These are phyloP conservation scores for Microlaimidae sp. DNA, from an alignment of 2,888 invertebrate genomes.

Conservation along the genomic window DNA sequence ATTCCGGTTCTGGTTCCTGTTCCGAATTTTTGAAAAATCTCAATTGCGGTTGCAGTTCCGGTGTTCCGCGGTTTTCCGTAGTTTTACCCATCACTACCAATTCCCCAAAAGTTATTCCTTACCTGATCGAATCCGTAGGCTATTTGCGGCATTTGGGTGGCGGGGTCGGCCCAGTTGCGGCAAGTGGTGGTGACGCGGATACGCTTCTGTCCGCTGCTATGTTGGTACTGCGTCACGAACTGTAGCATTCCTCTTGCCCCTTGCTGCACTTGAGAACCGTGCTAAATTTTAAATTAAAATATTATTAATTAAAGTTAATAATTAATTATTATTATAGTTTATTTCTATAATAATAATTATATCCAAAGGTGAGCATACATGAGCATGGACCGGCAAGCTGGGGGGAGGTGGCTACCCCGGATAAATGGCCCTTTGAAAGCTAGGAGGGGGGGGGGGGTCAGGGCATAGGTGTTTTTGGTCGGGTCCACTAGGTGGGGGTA, in stretches of 20 bases:
- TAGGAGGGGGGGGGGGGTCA: too few species aligned
- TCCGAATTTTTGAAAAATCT: too few species aligned
- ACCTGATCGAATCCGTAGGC: constrained; percentile 43
- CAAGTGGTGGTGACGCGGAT: constrained; percentile 90
- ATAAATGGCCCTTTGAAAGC: too few species aligned
- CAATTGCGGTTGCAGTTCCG: too few species aligned
- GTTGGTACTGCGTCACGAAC: constrained; percentile 94
- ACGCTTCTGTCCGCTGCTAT: constrained; percentile 79
- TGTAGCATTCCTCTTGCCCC: constrained; percentile 92
- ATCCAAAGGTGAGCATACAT: too few species aligned
- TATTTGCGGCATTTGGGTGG: constrained; percentile 42
- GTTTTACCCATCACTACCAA: not conserved
- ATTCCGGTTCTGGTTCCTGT: too few species aligned
- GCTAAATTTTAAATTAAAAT: constrained; percentile 45
- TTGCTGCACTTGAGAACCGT: constrained; percentile 73
- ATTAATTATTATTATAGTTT: not conserved
- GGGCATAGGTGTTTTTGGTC: too few species aligned
- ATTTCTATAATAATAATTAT: too few species aligned
- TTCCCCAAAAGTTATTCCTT: not conserved
- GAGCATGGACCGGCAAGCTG: too few species aligned
- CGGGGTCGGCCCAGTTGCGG: constrained; percentile 90
- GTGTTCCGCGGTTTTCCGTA: not conserved
- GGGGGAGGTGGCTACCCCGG: too few species aligned
- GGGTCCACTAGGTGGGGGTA: too few species aligned
- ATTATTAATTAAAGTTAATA: not conserved